Evolutionary conservation across 2,113 vertebrate genomes (phyloP).

Genomic region (Phalacrocorax brasilianus): DNA sequence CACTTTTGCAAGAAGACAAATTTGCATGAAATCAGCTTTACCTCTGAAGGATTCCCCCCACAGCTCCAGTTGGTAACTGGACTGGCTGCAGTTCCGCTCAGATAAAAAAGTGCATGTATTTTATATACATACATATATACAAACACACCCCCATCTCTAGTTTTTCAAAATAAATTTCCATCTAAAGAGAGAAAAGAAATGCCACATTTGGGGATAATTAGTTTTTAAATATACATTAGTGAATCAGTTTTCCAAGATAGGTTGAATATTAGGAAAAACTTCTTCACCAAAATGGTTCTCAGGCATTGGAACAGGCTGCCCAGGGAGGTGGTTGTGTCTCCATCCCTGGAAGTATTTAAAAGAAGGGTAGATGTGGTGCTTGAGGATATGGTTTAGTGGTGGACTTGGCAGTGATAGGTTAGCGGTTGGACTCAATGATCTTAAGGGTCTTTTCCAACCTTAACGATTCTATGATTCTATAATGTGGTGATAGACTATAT

Average conservation of each 20-base stretch:
- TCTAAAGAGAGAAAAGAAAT: background rate
- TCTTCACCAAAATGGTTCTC: no score
- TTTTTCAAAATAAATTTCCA: background rate
- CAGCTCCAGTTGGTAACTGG: background rate
- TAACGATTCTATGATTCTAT: no score
- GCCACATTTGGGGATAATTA: accelerated
- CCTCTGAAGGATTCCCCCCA: background rate
- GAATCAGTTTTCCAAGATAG: background rate
- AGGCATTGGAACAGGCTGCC: no score
- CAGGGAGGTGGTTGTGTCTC: no score
- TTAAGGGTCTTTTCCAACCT: no score
- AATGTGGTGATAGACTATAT: background rate
- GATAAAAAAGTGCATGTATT: background rate
- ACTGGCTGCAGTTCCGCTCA: background rate
- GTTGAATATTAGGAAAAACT: no score
- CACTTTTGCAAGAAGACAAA: background rate
- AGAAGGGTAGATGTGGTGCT: no score
- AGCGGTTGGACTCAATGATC: no score
- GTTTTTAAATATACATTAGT: background rate
- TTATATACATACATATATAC: background rate
- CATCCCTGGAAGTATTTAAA: no score
- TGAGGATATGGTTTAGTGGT: no score
- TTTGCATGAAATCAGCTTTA: background rate
- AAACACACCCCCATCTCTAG: background rate
- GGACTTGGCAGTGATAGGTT: no score